Evolutionary conservation across 2,797 vertebrate genomes (phyloP).

Genomic region (Salmo trutta): DNA sequence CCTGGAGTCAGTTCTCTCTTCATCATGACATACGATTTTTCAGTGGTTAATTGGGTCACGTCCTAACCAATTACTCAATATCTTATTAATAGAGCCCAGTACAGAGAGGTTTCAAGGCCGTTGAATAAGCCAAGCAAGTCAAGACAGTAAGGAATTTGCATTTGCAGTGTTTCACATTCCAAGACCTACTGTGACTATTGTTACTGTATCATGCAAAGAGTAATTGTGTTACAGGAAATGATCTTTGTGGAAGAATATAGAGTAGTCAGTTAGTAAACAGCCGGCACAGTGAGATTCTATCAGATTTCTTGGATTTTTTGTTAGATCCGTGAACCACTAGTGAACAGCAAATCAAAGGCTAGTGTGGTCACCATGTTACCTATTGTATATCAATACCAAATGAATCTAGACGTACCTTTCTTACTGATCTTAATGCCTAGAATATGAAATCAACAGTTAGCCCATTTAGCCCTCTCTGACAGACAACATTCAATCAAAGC

Average conservation of each 20-base stretch:
- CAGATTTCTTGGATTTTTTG: slow-evolving; percentile 17
- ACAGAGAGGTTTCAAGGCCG: background rate
- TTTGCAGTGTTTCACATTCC: slow-evolving; percentile 3
- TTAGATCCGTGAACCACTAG: slow-evolving; percentile 8
- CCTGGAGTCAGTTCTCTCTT: background rate
- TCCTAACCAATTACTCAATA: background rate
- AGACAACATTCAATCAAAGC: background rate
- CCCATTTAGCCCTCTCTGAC: background rate
- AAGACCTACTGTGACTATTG: slow-evolving; percentile 22
- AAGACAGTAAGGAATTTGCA: background rate
- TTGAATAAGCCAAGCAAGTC: no score
- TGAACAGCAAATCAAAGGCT: slow-evolving; percentile 20
- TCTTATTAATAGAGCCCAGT: background rate
- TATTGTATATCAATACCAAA: slow-evolving; percentile 11
- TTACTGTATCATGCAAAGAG: slow-evolving; percentile 53
- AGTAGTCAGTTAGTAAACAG: slow-evolving; percentile 16
- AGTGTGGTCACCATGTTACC: slow-evolving; percentile 15
- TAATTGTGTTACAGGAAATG: background rate
- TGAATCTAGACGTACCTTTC: slow-evolving; percentile 71
- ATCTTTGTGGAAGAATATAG: slow-evolving; percentile 10
- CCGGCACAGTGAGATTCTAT: slow-evolving; percentile 32
- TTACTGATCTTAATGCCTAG: slow-evolving; percentile 76
- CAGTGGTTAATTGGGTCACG: no score
- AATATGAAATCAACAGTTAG: slow-evolving; percentile 71
- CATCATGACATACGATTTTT: no score